These are phyloP conservation scores for Drosophila setosimentum DNA, from an alignment of 2,888 invertebrate genomes.

Conservation along the genomic window DNA sequence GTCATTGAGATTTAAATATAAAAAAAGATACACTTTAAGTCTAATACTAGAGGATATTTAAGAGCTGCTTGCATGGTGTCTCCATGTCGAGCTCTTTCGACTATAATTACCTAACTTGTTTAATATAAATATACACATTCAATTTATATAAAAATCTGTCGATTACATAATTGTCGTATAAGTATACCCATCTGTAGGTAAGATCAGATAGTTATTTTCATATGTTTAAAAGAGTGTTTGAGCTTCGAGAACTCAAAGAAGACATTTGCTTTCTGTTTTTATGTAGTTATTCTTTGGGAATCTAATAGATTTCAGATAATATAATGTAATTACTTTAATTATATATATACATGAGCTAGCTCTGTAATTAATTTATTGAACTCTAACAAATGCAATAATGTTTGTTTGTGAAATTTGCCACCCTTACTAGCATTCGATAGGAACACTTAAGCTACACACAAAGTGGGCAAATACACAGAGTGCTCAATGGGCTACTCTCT, in stretches of 20 bases:
- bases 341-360: too few species aligned
- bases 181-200: neutral
- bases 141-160: neutral
- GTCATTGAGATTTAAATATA: neutral
- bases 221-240: neutral
- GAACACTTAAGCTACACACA: neutral
- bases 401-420: conserved; percentile 6
- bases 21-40: neutral
- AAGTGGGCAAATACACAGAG: neutral
- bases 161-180: too few species aligned
- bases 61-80: too few species aligned
- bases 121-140: neutral
- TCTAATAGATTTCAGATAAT: neutral
- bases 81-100: neutral
- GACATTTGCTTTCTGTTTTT: neutral
- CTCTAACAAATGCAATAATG: conserved; percentile 15
- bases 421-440: neutral
- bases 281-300: neutral
- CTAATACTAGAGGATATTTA: too few species aligned
- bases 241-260: neutral
- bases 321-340: neutral
- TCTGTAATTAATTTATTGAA: conserved; percentile 6
- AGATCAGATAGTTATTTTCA: neutral
- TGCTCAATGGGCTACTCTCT: neutral
- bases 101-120: neutral